Conservation (phyloP, 1,140 invertebrate species). For the Wasmannia auropunctata region DNA sequence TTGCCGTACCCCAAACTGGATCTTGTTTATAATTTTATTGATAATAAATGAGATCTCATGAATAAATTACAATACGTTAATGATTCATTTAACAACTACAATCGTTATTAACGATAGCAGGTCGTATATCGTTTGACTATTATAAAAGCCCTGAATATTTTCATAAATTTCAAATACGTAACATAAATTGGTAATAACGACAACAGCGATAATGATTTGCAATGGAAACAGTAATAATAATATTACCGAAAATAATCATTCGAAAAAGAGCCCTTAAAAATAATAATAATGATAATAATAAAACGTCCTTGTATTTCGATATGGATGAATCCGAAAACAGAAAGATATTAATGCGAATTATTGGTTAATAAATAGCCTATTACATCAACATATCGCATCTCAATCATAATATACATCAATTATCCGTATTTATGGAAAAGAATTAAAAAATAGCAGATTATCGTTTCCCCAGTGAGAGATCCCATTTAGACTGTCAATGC, state of each 20-base stretch:
- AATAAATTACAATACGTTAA: constrained; percentile 56
- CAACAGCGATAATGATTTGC: constrained; percentile 15
- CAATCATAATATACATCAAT: not conserved
- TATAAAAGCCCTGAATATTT: constrained; percentile 38
- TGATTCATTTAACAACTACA: constrained; percentile 43
- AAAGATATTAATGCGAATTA: constrained; percentile 18
- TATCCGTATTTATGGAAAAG: not conserved
- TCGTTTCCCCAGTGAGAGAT: not conserved
- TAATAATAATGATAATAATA: not conserved
- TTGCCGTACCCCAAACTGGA: constrained; percentile 6
- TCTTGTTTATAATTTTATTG: constrained; percentile 52
- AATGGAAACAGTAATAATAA: not conserved
- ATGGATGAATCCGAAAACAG: not conserved
- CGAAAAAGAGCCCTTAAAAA: not conserved
- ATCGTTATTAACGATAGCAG: constrained; percentile 38
- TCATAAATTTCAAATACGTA: constrained; percentile 36
- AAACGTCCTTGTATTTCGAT: not conserved
- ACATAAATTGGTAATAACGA: constrained; percentile 33
- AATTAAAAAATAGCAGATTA: not conserved
- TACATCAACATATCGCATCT: not conserved
- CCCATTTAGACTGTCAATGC: constrained; percentile 22
- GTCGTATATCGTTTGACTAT: constrained; percentile 30
- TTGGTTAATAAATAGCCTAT: not conserved
- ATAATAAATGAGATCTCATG: constrained; percentile 43
- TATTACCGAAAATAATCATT: not conserved